Percentiles rank a stretch among this genome's conserved stretches.
Conservation (phyloP, 1,140 invertebrate species). For the Holcopasites calliopsidis region DNA sequence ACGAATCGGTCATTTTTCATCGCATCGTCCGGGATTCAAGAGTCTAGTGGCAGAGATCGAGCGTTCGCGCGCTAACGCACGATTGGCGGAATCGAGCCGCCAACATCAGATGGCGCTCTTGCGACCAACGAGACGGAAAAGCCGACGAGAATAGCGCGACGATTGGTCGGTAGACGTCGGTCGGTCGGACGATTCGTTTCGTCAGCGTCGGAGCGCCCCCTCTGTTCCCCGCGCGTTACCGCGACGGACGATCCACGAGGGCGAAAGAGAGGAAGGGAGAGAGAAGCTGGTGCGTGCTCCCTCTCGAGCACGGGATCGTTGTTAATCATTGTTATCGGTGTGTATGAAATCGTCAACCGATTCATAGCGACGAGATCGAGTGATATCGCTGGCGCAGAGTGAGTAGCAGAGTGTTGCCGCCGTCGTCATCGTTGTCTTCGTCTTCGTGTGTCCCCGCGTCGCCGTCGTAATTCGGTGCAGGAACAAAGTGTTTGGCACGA, state of each 20-base stretch:
- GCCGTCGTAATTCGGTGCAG: neutral
- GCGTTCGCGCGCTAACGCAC: slow-evolving; percentile 22
- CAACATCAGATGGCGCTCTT: slow-evolving; percentile 6
- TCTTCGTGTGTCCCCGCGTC: neutral
- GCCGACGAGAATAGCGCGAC: neutral
- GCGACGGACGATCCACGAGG: neutral
- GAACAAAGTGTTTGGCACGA: neutral
- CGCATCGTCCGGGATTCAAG: neutral
- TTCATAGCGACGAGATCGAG: slow-evolving; percentile 4
- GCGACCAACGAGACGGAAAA: neutral
- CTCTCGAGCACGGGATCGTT: slow-evolving; percentile 14
- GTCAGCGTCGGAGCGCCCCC: neutral
- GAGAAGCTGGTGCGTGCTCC: slow-evolving; percentile 16
- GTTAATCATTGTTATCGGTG: slow-evolving; percentile 34
- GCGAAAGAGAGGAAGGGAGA: slow-evolving; percentile 9
- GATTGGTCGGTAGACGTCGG: neutral
- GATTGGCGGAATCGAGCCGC: slow-evolving; percentile 14
- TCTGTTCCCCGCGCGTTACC: neutral
- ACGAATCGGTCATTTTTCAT: neutral
- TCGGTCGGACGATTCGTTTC: slow-evolving; percentile 13
- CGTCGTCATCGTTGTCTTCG: neutral
- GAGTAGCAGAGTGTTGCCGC: neutral
- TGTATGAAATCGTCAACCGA: slow-evolving; percentile 26
- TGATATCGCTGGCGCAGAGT: slow-evolving; percentile 2
- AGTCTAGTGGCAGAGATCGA: neutral